A percentile compares a stretch with the other conserved stretches of the same genome.
phyloP scores from a whole-genome alignment of 2,888 invertebrate genomes.

The Brachynemurus nebulosus region DNA sequence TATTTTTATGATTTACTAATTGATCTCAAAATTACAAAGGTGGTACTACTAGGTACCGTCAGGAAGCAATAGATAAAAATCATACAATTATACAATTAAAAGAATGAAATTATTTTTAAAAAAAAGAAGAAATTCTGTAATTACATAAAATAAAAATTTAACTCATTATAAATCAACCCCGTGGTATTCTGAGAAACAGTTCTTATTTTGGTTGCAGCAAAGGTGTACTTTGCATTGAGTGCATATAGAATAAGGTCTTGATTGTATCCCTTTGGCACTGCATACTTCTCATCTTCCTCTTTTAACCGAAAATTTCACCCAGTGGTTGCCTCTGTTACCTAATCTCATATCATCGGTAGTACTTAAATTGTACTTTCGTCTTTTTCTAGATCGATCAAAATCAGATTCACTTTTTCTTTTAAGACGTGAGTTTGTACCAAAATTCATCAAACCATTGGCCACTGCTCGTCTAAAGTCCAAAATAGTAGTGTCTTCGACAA shows the following conservation, averaged over 20 bases:
- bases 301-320: conserved; percentile 6
- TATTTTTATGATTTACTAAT: too few species aligned
- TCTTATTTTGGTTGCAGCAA: conserved; percentile 6
- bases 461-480: background rate
- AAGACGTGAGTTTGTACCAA: background rate
- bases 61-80: too few species aligned
- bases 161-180: background rate
- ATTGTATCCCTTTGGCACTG: conserved; percentile 6
- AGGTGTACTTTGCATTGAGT: conserved; percentile 5
- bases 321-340: conserved; percentile 10
- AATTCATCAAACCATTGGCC: background rate
- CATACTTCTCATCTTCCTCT: conserved; percentile 9
- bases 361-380: background rate
- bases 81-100: too few species aligned
- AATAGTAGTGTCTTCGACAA: background rate
- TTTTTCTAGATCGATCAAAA: background rate
- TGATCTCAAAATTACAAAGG: too few species aligned
- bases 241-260: background rate
- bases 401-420: background rate
- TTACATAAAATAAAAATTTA: too few species aligned
- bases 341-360: background rate
- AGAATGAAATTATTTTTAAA: too few species aligned
- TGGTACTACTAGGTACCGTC: too few species aligned
- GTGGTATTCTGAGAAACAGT: conserved; percentile 4
- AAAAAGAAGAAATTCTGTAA: too few species aligned